These are phyloP conservation scores for Babylonia areolata DNA, from an alignment of 1,140 invertebrate species.

Conservation along the genomic window DNA sequence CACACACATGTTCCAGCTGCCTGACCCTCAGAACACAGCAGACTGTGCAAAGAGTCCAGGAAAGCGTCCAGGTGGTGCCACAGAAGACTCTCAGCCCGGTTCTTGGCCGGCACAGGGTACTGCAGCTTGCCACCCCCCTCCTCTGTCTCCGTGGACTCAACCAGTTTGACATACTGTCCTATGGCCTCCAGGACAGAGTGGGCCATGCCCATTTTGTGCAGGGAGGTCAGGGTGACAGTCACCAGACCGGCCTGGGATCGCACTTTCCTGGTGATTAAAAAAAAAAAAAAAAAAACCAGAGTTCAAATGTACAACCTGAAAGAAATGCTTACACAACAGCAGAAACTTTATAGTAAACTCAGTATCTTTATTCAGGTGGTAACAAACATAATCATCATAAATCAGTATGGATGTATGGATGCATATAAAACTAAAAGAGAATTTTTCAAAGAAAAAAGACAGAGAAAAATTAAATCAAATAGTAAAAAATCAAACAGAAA, in stretches of 20 bases:
- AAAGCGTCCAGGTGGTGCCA: conserved; percentile 5
- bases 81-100: not conserved
- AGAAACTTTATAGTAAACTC: not conserved
- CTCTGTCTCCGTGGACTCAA: not conserved
- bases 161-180: not conserved
- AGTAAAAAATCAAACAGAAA: too few species aligned
- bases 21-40: conserved; percentile 5
- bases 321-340: not conserved
- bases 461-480: too few species aligned
- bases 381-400: not conserved
- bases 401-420: not conserved
- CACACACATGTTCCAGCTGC: not conserved
- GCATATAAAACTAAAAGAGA: too few species aligned
- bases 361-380: not conserved
- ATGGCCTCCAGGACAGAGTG: conserved; percentile 12
- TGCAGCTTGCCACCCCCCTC: not conserved
- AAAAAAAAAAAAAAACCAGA: not conserved
- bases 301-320: not conserved
- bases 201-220: not conserved
- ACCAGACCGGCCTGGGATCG: not conserved
- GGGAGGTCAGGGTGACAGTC: not conserved
- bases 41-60: conserved; percentile 5
- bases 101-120: not conserved
- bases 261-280: conserved; percentile 16
- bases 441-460: too few species aligned